Evolutionary conservation across 2,113 vertebrate species (phyloP).

Genomic region (Hyla sarda): DNA sequence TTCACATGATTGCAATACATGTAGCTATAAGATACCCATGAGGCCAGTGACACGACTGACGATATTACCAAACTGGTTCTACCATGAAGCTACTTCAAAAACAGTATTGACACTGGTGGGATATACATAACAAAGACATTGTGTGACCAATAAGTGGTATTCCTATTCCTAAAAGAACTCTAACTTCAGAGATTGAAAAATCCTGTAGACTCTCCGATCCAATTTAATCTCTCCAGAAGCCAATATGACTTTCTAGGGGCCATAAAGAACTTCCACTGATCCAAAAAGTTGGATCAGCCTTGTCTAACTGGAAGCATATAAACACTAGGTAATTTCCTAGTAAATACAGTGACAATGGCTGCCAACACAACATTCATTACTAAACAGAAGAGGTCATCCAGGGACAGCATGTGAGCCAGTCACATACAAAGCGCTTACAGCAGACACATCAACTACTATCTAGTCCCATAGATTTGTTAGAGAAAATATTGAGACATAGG

Average conservation of each 20-base stretch:
- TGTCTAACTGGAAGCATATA: not conserved
- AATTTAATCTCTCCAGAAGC: not conserved
- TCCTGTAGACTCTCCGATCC: not conserved
- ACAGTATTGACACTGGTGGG: too few species aligned
- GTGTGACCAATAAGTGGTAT: not conserved
- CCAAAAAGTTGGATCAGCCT: not conserved
- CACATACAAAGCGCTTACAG: not conserved
- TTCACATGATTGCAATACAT: not conserved
- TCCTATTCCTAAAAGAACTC: not conserved
- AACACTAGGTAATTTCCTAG: not conserved
- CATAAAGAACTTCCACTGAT: not conserved
- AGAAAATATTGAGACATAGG: not conserved
- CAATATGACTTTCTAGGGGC: not conserved
- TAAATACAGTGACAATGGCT: not conserved
- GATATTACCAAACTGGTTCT: not conserved
- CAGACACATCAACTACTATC: not conserved
- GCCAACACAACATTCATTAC: not conserved
- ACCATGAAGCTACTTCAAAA: not conserved
- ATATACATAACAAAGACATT: too few species aligned
- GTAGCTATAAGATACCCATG: not conserved
- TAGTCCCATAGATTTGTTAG: not conserved
- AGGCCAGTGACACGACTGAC: not conserved
- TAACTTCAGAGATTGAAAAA: not conserved
- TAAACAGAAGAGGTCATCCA: constrained; percentile 4
- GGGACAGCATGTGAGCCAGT: not conserved